Evolutionary conservation across 2,888 invertebrate species (phyloP), one percentile per base, ranked within the genome.

Genomic region (Synanthedon vespiformis): DNA sequence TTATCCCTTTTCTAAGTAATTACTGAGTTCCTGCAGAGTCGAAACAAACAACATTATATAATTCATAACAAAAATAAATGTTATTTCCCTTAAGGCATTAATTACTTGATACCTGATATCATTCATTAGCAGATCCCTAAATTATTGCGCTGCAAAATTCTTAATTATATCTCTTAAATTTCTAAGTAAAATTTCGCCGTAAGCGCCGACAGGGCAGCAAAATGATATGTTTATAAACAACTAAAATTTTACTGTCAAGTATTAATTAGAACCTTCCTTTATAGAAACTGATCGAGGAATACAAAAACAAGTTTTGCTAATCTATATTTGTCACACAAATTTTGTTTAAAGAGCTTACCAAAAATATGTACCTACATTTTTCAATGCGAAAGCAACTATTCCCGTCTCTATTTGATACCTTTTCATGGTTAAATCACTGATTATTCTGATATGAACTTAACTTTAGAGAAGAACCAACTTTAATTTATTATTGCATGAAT

Each of bases 81-180:
- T 34, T 70, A 70, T 70, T 70, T 58, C 54, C 79, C 82, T 84
- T 59, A 68, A 63, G 80, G 86, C 83, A 70, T 68, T 87, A 86
- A 87, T 87, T 86, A 87, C 80, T 71, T 67, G 83, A 70, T 84
- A 87, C 82, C 69, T 74, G 87, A 87, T 87, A 87, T 85, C 81
- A 80, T 82, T 84, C 78, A 84, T 87, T 84, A 87, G 76, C 65
- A 70, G 75, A 80, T 71, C 82, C 81, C 83, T 70, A 87, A 87
- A 87, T 87, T 86, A 86, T 82, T 83, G 75, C 77, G 83, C 75
- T 71, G 75, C 83, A 75, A 84, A 86, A 84, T 84, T 86, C 83
- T 86, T 87, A 87, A 87, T 87, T 87, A 87, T 87, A 87, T 83
- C 80, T 84, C 85, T 87, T 84, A 77, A 82, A 84, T 86, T 85